Evolutionary conservation across 2,888 invertebrate genomes (phyloP).

Genomic region (Lampropteryx suffumata): DNA sequence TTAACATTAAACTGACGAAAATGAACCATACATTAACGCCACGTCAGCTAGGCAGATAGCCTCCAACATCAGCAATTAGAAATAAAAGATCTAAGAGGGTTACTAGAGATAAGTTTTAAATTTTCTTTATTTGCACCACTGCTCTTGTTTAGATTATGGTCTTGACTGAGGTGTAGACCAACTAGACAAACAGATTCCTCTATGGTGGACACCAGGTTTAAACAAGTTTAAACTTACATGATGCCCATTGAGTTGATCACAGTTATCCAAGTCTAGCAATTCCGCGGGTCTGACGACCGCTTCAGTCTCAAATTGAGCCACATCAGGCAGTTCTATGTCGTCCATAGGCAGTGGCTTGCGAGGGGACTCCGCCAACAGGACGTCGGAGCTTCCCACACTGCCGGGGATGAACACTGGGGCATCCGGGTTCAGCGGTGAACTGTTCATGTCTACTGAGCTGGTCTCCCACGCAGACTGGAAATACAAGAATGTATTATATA

Average conservation of each 20-base stretch:
- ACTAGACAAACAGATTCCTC: no score
- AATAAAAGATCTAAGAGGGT: no score
- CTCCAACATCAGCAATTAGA: no score
- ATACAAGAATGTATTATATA: background rate
- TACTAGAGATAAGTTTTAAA: no score
- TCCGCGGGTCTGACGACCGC: conserved; percentile 85
- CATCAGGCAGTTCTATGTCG: conserved; percentile 84
- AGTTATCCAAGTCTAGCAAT: conserved; percentile 73
- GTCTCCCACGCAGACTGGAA: conserved; percentile 78
- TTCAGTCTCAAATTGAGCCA: conserved; percentile 85
- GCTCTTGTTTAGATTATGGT: no score
- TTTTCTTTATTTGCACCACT: no score
- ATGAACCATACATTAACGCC: no score
- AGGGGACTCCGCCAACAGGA: conserved; percentile 87
- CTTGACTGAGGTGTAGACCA: no score
- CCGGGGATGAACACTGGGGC: conserved; percentile 93
- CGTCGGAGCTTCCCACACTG: conserved; percentile 61
- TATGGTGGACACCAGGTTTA: no score
- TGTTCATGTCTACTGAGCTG: conserved; percentile 85
- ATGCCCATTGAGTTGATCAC: conserved; percentile 82
- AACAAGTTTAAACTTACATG: conserved; percentile 64
- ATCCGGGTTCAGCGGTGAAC: conserved; percentile 91
- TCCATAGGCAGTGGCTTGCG: conserved; percentile 86
- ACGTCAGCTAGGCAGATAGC: no score
- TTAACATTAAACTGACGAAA: no score